phyloP scores from a whole-genome alignment of 1,140 invertebrate genomes.

The Wiebesia pumilae region DNA sequence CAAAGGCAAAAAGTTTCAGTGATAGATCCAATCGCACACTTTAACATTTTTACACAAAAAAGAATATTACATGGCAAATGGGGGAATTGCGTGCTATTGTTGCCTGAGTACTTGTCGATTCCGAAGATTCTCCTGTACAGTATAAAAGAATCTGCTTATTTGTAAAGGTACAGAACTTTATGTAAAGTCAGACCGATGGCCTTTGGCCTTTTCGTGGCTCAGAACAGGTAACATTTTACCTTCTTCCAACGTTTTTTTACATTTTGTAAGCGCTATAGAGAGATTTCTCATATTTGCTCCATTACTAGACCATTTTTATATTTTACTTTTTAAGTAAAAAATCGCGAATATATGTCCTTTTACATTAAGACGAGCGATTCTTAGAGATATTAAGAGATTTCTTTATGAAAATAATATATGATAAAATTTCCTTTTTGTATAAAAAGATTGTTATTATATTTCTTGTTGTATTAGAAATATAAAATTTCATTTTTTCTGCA shows the following conservation, averaged over 20 bases:
- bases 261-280: background rate
- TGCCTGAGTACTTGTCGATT: background rate
- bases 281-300: background rate
- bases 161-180: background rate
- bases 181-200: background rate
- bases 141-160: background rate
- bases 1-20: background rate
- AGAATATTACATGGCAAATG: background rate
- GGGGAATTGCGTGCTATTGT: slow-evolving; percentile 13
- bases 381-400: background rate
- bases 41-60: slow-evolving; percentile 3
- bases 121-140: background rate
- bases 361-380: background rate
- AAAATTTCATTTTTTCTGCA: background rate
- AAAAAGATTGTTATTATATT: background rate
- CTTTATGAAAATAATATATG: too few species aligned
- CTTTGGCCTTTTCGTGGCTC: background rate
- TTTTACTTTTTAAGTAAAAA: too few species aligned
- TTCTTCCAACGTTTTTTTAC: background rate
- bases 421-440: background rate
- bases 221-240: background rate
- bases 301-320: background rate
- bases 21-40: background rate
- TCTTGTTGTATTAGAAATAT: background rate
- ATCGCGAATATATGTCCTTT: background rate